Conservation (phyloP, 2,888 invertebrate species). For the Pterostichus niger region DNA sequence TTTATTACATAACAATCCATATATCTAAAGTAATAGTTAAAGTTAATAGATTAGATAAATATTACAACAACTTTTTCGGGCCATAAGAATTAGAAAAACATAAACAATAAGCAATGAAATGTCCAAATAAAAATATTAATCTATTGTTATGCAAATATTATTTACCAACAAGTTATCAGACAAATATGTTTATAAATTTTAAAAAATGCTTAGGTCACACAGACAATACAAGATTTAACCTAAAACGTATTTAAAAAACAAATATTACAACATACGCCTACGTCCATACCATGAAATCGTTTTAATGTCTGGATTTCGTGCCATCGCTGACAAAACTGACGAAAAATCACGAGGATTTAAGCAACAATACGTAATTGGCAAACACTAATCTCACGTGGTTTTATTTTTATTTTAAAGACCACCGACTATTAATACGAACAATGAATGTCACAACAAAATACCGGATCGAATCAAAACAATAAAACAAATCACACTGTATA, state of each 20-base stretch:
- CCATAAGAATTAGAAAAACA: neutral
- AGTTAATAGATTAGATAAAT: neutral
- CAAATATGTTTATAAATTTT: neutral
- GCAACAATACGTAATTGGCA: slow-evolving; percentile 55
- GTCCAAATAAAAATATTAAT: slow-evolving; percentile 4
- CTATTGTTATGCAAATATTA: slow-evolving; percentile 23
- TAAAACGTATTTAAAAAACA: slow-evolving; percentile 73
- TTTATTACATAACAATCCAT: neutral
- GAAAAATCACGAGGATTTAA: slow-evolving; percentile 7
- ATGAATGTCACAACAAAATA: slow-evolving; percentile 43
- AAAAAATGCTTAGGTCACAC: neutral
- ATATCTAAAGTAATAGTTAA: neutral
- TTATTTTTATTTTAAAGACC: slow-evolving; percentile 41
- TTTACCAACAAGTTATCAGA: neutral
- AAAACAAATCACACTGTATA: neutral
- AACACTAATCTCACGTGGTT: slow-evolving; percentile 8
- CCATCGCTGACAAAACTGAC: slow-evolving; percentile 36
- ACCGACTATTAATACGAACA: slow-evolving; percentile 27
- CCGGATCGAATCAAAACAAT: slow-evolving; percentile 21
- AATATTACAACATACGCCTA: slow-evolving; percentile 31
- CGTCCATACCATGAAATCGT: slow-evolving; percentile 15
- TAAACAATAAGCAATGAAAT: neutral
- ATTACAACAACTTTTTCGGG: neutral
- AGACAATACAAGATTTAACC: slow-evolving; percentile 70
- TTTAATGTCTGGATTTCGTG: slow-evolving; percentile 38